Conservation (phyloP, 2,797 vertebrate genomes). For the Odontamblyopus rebecca region DNA sequence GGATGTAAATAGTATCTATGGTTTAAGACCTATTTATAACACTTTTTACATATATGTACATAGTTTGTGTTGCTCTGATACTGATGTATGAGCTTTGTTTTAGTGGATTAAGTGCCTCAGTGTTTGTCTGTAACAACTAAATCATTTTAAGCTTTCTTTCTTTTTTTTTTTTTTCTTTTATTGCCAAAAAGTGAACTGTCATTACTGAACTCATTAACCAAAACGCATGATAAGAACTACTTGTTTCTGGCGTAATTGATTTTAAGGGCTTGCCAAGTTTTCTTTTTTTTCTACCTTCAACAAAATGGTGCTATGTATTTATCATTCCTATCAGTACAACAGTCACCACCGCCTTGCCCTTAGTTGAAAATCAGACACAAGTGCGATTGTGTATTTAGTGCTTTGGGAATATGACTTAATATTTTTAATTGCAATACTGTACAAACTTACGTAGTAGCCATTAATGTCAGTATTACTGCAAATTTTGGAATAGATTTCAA, state of each 20-base stretch:
- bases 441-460: conserved; percentile 25
- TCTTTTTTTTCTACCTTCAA: conserved; percentile 75
- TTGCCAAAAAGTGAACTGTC: conserved; percentile 62
- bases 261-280: conserved; percentile 61
- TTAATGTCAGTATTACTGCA: conserved; percentile 64
- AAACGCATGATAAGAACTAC: conserved; percentile 74
- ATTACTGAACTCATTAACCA: conserved; percentile 73
- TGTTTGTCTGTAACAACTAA: conserved; percentile 85
- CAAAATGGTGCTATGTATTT: conserved; percentile 97
- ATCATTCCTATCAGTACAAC: conserved; percentile 90
- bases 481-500: conserved; percentile 13
- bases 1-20: conserved; percentile 99
- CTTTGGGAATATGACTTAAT: conserved; percentile 61
- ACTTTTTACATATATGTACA: conserved; percentile 99
- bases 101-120: conserved; percentile 89
- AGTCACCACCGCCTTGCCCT: conserved; percentile 67
- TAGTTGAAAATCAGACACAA: conserved; percentile 57
- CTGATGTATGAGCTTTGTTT: conserved; percentile 79
- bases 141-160: conserved; percentile 74
- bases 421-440: conserved; percentile 44
- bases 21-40: conserved; percentile 99
- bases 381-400: conserved; percentile 73
- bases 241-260: conserved; percentile 39
- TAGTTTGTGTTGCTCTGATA: conserved; percentile 92
- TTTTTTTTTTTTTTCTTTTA: conserved; percentile 53